A percentile compares a stretch with the other conserved stretches of the same genome.
phyloP scores from a whole-genome alignment of 2,797 vertebrate species.

The Thripadectes ignobilis region DNA sequence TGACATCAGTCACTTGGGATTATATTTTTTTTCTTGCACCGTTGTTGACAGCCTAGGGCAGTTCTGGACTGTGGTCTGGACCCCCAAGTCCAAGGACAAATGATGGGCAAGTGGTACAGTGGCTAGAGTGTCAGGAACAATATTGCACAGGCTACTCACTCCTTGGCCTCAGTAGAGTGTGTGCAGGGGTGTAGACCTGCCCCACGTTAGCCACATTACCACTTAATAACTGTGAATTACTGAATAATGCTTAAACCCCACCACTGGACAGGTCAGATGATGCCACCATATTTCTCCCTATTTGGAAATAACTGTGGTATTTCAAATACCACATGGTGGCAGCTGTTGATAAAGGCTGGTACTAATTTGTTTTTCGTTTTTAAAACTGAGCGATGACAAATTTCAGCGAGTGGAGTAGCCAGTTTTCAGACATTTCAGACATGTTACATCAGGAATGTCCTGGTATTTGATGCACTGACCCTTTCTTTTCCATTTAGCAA shows the following conservation, averaged over 20 bases:
- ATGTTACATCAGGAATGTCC: background rate
- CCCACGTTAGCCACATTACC: rapidly evolving
- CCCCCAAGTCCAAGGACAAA: rapidly evolving
- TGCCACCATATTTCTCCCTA: background rate
- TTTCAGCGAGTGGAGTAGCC: background rate
- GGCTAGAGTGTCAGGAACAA: rapidly evolving
- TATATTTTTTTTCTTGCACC: background rate
- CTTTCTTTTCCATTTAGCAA: background rate
- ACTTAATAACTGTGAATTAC: rapidly evolving
- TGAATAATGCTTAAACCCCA: background rate
- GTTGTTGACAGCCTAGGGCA: background rate
- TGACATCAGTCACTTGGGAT: background rate
- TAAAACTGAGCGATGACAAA: background rate
- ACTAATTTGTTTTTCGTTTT: background rate
- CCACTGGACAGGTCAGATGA: background rate
- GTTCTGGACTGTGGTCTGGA: background rate
- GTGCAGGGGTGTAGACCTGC: background rate
- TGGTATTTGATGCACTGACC: background rate
- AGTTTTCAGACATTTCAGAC: background rate
- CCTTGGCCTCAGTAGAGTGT: background rate
- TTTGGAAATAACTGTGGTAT: background rate
- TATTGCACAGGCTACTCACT: background rate
- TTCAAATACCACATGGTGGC: slow-evolving; percentile 60
- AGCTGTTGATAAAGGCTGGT: slow-evolving; percentile 57
- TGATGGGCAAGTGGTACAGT: too few species aligned